Conservation (phyloP, 2,113 vertebrate species). For the Felis chaus region DNA sequence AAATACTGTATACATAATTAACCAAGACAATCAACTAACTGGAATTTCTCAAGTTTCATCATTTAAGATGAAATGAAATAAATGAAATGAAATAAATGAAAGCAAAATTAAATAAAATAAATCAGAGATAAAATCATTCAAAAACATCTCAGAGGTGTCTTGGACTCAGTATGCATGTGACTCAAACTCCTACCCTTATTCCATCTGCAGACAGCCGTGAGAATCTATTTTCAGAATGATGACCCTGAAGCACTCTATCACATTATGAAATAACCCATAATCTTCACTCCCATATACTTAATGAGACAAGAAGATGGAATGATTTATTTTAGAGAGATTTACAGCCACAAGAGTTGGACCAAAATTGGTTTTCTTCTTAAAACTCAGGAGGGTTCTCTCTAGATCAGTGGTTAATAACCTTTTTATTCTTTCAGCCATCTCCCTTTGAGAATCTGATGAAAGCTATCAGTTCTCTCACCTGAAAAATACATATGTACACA, state of each 20-base stretch:
- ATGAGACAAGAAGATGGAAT: neutral
- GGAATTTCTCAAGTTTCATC: neutral
- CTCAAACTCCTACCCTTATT: neutral
- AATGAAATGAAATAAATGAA: neutral
- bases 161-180: neutral
- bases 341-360: neutral
- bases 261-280: neutral
- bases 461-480: neutral
- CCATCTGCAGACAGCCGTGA: neutral
- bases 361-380: constrained; percentile 26
- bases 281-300: neutral
- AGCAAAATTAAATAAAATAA: neutral
- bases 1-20: neutral
- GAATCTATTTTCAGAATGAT: neutral
- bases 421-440: neutral
- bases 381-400: neutral
- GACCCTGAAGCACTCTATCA: neutral
- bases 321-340: constrained; percentile 28
- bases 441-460: neutral
- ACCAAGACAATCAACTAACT: neutral
- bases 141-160: neutral
- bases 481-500: neutral
- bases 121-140: neutral
- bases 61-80: neutral
- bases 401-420: neutral